Percentiles rank a stretch among this genome's conserved stretches.
Conservation (phyloP, 2,113 vertebrate genomes). For the Coturnix japonica region DNA sequence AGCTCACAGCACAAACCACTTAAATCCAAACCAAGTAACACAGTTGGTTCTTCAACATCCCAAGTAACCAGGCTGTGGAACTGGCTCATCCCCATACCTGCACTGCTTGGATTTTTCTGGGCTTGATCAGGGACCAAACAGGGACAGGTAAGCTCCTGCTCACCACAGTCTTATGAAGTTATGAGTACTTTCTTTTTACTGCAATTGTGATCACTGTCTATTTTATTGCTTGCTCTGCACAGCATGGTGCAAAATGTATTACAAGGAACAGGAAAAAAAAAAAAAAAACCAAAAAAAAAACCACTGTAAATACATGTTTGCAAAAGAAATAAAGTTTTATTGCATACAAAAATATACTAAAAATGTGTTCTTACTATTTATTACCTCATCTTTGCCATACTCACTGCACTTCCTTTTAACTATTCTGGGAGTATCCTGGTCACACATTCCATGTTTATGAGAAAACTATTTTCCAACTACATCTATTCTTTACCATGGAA, state of each 20-base stretch:
- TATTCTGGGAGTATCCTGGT: background rate
- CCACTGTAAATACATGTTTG: conserved; percentile 40
- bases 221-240: background rate
- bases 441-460: background rate
- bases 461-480: conserved; percentile 22
- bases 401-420: background rate
- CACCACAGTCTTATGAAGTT: background rate
- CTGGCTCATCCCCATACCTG: too few relatives aligned
- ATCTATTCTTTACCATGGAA: background rate
- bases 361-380: conserved; percentile 34
- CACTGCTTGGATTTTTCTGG: background rate
- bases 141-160: accelerated
- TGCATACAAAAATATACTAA: conserved; percentile 30
- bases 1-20: background rate
- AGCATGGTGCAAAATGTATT: background rate
- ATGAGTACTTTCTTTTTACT: background rate
- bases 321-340: conserved; percentile 57
- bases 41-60: background rate
- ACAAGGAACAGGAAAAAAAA: background rate
- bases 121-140: background rate
- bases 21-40: background rate
- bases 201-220: background rate
- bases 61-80: background rate
- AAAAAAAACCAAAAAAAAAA: background rate
- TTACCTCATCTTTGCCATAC: background rate